Evolutionary conservation across 2,113 vertebrate species (phyloP), one percentile per base, ranked within the genome.

Genomic region (Zosterops pallidus): DNA sequence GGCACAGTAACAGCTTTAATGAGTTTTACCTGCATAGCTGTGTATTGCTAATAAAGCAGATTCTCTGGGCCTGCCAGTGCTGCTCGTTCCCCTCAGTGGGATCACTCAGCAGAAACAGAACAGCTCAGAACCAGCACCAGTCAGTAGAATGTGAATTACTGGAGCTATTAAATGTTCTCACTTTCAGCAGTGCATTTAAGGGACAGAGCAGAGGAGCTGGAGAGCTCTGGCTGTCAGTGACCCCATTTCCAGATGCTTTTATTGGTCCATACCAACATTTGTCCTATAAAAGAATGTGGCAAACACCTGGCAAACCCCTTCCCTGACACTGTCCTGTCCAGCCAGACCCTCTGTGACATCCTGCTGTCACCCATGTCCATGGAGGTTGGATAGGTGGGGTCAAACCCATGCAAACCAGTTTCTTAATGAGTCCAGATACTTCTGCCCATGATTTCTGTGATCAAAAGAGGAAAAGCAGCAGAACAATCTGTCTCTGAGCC

Each of bases 241-340:
- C 26, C 68, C 44, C 22, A 37, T 59, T 69, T 49, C 19, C 29
- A 26, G 1, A 7, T 65, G 46, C 33, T 68, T 22, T 63, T 55
- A 24, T 12, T 60, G n/a, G 11, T 46, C 68, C 77, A 0, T 49
- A 4, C 13, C 14, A 0, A 0, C 22, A 15, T 31, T 25, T 78
- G 19, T 25, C 8, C 64, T 82, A 0, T 26, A 10, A 19, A 44
- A 76, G 50, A 50, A 9, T 0, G 5, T 55, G 55, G 1, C 22
- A 37, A 6, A 6, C 37, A 15, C 3, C 72, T 41, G 35, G 44
- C 41, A 46, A 1, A 1, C 1, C 25, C 12, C 3, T 75, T 64
- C 68, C 63, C 35, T 42, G 41, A 0, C 57, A 60, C 12, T 14
- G 2, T 44, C 10, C 2, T 14, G 14, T 57, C 75, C 85, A 29